phyloP scores from a whole-genome alignment of 2,113 vertebrate genomes.

The Chascanopsetta lugubris region DNA sequence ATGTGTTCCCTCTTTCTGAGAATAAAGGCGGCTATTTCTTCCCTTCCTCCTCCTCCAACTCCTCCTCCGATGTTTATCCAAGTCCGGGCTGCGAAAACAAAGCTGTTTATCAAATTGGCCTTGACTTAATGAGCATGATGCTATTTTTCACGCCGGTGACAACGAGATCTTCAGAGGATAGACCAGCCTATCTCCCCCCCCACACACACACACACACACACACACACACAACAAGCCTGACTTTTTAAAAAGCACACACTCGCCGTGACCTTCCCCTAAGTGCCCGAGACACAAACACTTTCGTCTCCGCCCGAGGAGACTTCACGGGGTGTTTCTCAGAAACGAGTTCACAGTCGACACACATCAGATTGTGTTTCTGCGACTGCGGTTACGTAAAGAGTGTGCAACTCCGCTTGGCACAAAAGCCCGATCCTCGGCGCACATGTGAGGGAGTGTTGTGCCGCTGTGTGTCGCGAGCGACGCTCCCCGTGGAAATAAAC shows the following conservation, averaged over 20 bases:
- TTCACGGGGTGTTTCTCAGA: background rate
- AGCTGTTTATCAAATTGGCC: conserved; percentile 1
- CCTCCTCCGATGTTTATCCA: conserved; percentile 13
- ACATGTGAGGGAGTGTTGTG: conserved; percentile 28
- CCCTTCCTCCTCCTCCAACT: conserved; percentile 4
- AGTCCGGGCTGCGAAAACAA: conserved; percentile 8
- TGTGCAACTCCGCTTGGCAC: background rate
- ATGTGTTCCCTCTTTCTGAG: conserved; percentile 39
- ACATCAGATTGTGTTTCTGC: background rate
- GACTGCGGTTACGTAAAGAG: background rate
- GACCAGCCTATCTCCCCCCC: background rate
- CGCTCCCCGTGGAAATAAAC: conserved; percentile 51
- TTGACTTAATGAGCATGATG: background rate
- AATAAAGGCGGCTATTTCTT: conserved; percentile 44
- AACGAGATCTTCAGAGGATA: background rate
- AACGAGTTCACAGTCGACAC: background rate
- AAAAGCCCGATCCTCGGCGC: conserved; percentile 4
- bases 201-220: too few species aligned
- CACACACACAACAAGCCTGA: background rate
- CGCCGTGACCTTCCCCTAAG: conserved; percentile 19
- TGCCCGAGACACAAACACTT: conserved; percentile 3
- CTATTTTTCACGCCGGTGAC: background rate
- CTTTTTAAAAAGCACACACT: conserved; percentile 23
- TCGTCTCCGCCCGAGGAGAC: background rate
- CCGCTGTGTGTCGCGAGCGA: conserved; percentile 14